These are phyloP conservation scores for Lydus trimaculatus DNA, from an alignment of 2,888 invertebrate genomes.

Conservation along the genomic window DNA sequence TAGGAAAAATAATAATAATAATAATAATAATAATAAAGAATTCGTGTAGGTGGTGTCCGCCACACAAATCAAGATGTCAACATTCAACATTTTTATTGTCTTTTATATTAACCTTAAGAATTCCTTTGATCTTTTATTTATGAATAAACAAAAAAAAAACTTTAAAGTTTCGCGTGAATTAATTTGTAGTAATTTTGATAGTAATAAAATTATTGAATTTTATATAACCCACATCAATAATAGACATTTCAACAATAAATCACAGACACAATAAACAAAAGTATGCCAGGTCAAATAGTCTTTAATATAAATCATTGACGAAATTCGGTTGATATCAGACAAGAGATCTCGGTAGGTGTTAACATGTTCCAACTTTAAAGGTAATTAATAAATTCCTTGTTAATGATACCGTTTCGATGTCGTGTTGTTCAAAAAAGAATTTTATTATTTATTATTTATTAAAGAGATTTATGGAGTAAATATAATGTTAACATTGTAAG, in stretches of 20 bases:
- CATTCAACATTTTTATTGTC: conserved; percentile 2
- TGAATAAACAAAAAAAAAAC: not conserved
- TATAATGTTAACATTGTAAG: not conserved
- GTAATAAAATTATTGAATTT: too few relatives aligned
- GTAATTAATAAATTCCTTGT: conserved; percentile 27
- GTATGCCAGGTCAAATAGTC: conserved; percentile 24
- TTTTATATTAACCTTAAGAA: not conserved
- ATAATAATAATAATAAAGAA: too few relatives aligned
- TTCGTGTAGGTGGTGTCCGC: not conserved
- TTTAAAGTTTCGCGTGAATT: not conserved
- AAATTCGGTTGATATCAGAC: conserved; percentile 10
- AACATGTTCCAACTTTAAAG: conserved; percentile 26
- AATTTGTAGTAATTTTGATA: too few relatives aligned
- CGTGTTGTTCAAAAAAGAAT: not conserved
- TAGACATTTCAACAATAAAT: conserved; percentile 21
- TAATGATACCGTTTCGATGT: conserved; percentile 7
- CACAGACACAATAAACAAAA: conserved; percentile 19
- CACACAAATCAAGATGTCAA: conserved; percentile 4
- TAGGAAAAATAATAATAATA: not conserved
- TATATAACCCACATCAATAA: too few relatives aligned
- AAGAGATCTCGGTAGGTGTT: conserved; percentile 23
- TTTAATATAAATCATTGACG: conserved; percentile 25
- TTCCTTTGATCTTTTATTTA: not conserved
- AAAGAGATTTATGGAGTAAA: not conserved
- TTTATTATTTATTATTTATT: not conserved